Conservation (phyloP, 1,140 invertebrate species). For the Ceratina japonica region DNA sequence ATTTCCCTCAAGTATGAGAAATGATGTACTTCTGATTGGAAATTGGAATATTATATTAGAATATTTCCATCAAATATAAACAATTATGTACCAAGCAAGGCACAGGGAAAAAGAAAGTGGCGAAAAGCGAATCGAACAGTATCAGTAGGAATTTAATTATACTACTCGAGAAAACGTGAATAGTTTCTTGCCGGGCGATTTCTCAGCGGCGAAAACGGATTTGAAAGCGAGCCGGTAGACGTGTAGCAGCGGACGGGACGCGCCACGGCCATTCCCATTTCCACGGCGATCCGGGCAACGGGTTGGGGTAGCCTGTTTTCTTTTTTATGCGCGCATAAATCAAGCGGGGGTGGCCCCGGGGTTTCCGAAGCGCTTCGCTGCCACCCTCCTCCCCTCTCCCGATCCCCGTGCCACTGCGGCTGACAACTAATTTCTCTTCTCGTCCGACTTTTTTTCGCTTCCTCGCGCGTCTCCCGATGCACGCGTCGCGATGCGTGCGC, state of each 20-base stretch:
- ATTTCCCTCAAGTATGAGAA: no score
- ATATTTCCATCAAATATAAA: no score
- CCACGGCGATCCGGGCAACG: constrained; percentile 38
- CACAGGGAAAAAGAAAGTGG: no score
- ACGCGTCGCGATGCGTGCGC: constrained; percentile 31
- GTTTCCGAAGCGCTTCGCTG: constrained; percentile 31
- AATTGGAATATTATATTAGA: no score
- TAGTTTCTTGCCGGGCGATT: background rate
- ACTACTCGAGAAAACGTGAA: constrained; percentile 12
- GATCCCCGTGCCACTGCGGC: constrained; percentile 54
- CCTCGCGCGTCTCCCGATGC: background rate
- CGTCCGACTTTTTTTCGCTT: constrained; percentile 52
- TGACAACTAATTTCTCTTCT: constrained; percentile 73
- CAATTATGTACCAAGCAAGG: no score
- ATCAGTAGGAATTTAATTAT: no score
- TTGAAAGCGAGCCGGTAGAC: constrained; percentile 34
- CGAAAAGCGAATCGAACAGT: no score
- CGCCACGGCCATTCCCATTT: constrained; percentile 58
- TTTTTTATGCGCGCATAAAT: constrained; percentile 65
- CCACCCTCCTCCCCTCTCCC: constrained; percentile 14
- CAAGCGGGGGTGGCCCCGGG: constrained; percentile 45
- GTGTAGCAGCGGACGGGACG: constrained; percentile 32
- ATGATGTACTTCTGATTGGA: no score
- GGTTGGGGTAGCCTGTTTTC: constrained; percentile 43
- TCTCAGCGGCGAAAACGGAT: constrained; percentile 28